A percentile compares a stretch with the other conserved stretches of the same genome.
phyloP scores from a whole-genome alignment of 2,797 vertebrate genomes.

The Gallinago stenura region DNA sequence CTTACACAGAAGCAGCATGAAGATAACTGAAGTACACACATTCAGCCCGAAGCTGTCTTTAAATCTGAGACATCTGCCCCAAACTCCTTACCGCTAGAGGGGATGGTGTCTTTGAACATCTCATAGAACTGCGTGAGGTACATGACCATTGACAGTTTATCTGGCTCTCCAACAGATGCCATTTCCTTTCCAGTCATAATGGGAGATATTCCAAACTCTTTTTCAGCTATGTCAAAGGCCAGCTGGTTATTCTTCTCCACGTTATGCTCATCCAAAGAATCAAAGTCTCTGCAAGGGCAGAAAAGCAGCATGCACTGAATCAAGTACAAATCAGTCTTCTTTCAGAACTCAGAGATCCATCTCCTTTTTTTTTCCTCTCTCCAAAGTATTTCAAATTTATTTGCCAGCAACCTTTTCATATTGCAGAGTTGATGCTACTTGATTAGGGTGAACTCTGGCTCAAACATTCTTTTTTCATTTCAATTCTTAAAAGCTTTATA shows the following conservation, averaged over 20 bases:
- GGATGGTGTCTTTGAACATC: conserved; percentile 97
- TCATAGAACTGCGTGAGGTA: conserved; percentile 99
- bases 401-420: neutral
- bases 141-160: conserved; percentile 99
- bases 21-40: neutral
- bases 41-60: neutral
- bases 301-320: neutral
- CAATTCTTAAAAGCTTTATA: neutral
- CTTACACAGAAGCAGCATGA: neutral
- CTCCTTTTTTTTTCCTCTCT: too few relatives aligned
- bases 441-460: neutral
- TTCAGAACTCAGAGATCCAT: neutral
- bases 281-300: conserved; percentile 87
- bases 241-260: conserved; percentile 95
- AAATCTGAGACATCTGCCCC: neutral
- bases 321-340: neutral
- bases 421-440: neutral
- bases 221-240: conserved; percentile 94
- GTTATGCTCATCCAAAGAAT: conserved; percentile 90
- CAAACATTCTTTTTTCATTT: neutral
- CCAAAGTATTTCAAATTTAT: neutral
- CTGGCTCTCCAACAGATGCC: conserved; percentile 94
- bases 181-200: conserved; percentile 99
- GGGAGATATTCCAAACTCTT: conserved; percentile 95
- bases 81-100: conserved; percentile 88